phyloP scores from a whole-genome alignment of 2,113 vertebrate genomes.

The Aythya baeri region DNA sequence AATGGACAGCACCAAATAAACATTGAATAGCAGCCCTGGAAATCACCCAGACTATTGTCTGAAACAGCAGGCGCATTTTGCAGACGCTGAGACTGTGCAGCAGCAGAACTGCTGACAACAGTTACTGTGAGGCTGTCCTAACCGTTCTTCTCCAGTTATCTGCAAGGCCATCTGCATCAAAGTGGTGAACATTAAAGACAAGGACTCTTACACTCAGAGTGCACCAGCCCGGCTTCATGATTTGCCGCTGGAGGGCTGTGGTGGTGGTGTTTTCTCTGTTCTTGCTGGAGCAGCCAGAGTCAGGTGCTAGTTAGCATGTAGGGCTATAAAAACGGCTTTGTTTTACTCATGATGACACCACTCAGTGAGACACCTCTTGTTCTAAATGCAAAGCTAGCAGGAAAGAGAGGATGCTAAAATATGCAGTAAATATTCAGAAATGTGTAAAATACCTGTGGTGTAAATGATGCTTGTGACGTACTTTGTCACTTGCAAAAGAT shows the following conservation, averaged over 20 bases:
- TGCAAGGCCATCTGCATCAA: not conserved
- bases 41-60: not conserved
- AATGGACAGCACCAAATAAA: not conserved
- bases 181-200: not conserved
- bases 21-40: not conserved
- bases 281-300: not conserved
- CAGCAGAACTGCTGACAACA: not conserved
- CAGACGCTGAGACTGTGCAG: not conserved
- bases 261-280: not conserved
- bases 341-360: not conserved
- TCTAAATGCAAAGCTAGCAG: not conserved
- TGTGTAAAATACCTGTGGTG: not conserved
- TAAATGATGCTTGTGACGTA: accelerated
- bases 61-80: not conserved
- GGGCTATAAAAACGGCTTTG: not conserved
- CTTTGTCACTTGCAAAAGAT: not conserved
- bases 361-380: not conserved
- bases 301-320: not conserved
- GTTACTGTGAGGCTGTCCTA: not conserved
- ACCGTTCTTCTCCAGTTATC: not conserved
- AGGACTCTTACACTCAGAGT: not conserved
- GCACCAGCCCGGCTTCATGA: not conserved
- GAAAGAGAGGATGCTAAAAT: not conserved
- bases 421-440: not conserved
- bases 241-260: not conserved